These are phyloP conservation scores for Branchinecta lindahli DNA, from an alignment of 1,140 invertebrate genomes.

Conservation along the genomic window DNA sequence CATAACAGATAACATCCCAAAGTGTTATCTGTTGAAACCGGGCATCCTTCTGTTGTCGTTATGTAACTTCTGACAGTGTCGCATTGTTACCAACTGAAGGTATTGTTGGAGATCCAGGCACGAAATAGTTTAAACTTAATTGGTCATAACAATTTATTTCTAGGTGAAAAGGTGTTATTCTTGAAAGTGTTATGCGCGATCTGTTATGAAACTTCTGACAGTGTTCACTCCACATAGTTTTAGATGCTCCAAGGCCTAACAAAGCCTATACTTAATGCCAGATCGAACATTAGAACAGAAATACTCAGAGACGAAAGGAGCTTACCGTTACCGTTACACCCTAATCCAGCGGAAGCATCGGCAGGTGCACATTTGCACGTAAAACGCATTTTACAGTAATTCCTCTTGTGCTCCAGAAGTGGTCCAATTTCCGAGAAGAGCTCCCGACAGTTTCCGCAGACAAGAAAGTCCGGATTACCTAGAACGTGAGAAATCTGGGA, in stretches of 20 bases:
- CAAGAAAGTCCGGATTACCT: slow-evolving; percentile 48
- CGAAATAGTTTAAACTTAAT: no score
- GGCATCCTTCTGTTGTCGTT: no score
- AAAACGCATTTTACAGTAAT: slow-evolving; percentile 8
- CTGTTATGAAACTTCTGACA: not conserved
- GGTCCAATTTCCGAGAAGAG: slow-evolving; percentile 64
- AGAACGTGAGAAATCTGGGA: not conserved
- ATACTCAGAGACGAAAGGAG: no score
- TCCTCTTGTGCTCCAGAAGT: slow-evolving; percentile 58
- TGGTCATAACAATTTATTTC: no score
- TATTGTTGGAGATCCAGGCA: no score
- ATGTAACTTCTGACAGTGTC: no score
- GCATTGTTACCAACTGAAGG: no score
- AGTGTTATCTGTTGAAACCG: no score
- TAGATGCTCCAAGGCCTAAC: not conserved
- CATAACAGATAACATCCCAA: not conserved
- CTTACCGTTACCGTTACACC: not conserved
- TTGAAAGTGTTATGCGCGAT: no score
- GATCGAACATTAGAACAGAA: not conserved
- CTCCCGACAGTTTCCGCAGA: slow-evolving; percentile 72
- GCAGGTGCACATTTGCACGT: not conserved
- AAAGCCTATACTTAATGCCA: not conserved
- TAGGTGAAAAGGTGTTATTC: no score
- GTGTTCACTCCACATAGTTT: not conserved
- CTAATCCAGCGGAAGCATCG: not conserved